Percentiles rank a stretch among this genome's conserved stretches.
phyloP scores from a whole-genome alignment of 2,888 invertebrate species.

The Rhingia campestris region DNA sequence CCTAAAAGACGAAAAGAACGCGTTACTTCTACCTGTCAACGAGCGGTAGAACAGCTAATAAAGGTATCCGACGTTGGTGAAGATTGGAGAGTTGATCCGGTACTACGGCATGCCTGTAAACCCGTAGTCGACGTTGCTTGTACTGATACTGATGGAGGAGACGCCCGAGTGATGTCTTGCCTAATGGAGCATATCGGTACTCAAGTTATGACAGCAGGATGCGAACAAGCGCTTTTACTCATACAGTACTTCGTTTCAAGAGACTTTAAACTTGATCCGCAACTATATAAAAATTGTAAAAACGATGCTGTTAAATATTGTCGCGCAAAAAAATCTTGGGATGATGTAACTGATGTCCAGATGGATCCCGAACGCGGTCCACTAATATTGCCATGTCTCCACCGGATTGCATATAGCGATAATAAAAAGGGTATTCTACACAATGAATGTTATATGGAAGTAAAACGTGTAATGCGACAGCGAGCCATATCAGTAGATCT shows the following conservation, averaged over 20 bases:
- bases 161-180: constrained; percentile 94
- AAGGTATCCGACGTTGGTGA: constrained; percentile 96
- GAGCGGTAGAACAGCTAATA: constrained; percentile 90
- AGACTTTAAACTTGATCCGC: constrained; percentile 96
- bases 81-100: constrained; percentile 97
- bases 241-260: constrained; percentile 98
- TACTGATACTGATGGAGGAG: constrained; percentile 88
- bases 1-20: constrained; percentile 85
- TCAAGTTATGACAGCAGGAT: constrained; percentile 91
- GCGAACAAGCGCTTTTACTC: constrained; percentile 95
- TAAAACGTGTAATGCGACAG: constrained; percentile 95
- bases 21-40: constrained; percentile 88
- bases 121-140: constrained; percentile 92
- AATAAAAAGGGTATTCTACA: constrained; percentile 84
- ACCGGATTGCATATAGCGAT: constrained; percentile 86
- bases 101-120: constrained; percentile 92
- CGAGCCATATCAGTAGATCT: constrained; percentile 96
- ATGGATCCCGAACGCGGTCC: constrained; percentile 91
- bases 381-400: constrained; percentile 94
- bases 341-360: constrained; percentile 85
- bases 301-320: constrained; percentile 93
- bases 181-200: constrained; percentile 95
- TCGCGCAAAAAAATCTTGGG: constrained; percentile 90
- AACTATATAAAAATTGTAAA: constrained; percentile 93
- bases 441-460: constrained; percentile 87